These are phyloP conservation scores for Smutsia gigantea DNA, from an alignment of 2,797 vertebrate species.

Conservation along the genomic window DNA sequence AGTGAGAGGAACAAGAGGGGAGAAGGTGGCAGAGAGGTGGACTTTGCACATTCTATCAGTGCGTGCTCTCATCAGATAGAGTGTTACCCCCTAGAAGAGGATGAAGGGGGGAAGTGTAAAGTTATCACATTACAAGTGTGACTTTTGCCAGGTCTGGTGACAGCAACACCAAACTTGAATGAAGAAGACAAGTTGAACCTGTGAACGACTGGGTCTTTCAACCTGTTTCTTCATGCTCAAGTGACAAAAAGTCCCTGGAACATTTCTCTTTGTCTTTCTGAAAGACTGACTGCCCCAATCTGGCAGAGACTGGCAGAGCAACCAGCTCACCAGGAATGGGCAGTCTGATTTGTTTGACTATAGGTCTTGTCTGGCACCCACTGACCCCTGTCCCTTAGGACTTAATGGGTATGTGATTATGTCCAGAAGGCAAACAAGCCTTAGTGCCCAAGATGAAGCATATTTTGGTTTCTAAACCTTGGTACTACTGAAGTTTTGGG, in stretches of 20 bases:
- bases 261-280: background rate
- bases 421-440: background rate
- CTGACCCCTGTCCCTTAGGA: background rate
- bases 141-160: background rate
- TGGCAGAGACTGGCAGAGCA: accelerated
- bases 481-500: background rate
- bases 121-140: background rate
- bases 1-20: too few relatives aligned
- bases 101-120: background rate
- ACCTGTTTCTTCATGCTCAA: background rate
- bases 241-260: background rate
- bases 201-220: background rate
- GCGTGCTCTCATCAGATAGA: accelerated
- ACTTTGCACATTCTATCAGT: accelerated
- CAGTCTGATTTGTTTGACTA: background rate
- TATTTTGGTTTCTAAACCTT: background rate
- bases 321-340: accelerated
- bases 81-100: background rate
- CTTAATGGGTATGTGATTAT: background rate
- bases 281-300: background rate
- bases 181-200: background rate
- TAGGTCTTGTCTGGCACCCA: background rate
- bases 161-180: background rate
- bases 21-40: background rate
- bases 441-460: background rate